These are phyloP conservation scores for Antheraea yamamai DNA, from an alignment of 2,888 invertebrate species.

Conservation along the genomic window DNA sequence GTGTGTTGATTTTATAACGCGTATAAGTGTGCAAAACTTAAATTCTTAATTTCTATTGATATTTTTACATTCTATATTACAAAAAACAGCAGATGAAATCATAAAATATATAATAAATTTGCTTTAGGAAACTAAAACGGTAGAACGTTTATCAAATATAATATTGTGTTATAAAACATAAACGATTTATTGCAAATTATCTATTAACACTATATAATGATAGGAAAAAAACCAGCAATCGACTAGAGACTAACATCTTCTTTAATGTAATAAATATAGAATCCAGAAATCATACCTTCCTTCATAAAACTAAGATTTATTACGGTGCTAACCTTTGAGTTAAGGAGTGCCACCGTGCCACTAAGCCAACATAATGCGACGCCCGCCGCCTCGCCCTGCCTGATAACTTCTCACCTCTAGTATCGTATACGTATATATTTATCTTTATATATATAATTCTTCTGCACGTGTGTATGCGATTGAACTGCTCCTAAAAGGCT, in stretches of 20 bases:
- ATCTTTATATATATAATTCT: background rate
- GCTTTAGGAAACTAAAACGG: background rate
- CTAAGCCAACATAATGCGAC: conserved; percentile 20
- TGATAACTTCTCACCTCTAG: background rate
- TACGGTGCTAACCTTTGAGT: conserved; percentile 37
- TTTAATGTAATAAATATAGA: conserved; percentile 42
- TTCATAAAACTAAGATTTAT: conserved; percentile 60
- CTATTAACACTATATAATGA: background rate
- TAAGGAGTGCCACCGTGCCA: conserved; percentile 32
- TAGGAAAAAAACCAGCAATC: background rate
- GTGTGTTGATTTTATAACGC: too few species aligned
- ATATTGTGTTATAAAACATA: background rate
- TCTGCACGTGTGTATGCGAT: background rate
- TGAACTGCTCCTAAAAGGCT: too few species aligned
- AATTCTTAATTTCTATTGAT: too few species aligned
- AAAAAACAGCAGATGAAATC: background rate
- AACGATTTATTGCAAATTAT: background rate
- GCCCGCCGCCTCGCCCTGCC: background rate
- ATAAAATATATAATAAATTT: background rate
- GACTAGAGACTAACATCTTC: background rate
- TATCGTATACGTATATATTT: background rate
- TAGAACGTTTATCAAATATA: background rate
- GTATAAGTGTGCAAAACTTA: too few species aligned
- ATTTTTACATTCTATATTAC: background rate
- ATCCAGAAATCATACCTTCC: conserved; percentile 50